phyloP scores from a whole-genome alignment of 2,113 vertebrate species.

The Pipa parva region DNA sequence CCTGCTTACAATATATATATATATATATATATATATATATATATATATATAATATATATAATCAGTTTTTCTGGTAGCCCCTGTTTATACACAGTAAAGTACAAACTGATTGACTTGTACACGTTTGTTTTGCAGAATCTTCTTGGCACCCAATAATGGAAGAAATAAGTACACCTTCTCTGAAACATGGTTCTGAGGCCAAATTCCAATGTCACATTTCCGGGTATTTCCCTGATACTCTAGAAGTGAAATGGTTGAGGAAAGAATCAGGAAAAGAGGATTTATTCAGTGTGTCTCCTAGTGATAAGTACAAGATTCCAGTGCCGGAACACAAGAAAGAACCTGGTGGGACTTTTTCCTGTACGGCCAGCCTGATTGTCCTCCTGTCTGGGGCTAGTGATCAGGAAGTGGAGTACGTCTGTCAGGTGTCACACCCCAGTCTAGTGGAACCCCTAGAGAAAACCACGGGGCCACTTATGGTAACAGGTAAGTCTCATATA shows the following conservation, averaged over 20 bases:
- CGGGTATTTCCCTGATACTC: constrained; percentile 24
- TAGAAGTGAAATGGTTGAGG: constrained; percentile 29
- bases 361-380: constrained; percentile 5
- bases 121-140: constrained; percentile 2
- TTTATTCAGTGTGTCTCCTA: neutral
- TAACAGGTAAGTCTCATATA: constrained; percentile 12
- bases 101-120: no score
- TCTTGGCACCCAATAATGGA: constrained; percentile 8
- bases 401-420: constrained; percentile 8
- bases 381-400: neutral
- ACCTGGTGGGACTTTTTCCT: constrained; percentile 15
- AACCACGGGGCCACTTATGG: neutral
- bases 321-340: neutral
- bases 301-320: constrained; percentile 19
- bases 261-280: constrained; percentile 6
- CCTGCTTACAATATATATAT: no score
- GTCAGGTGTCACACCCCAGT: constrained; percentile 31
- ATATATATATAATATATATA: no score
- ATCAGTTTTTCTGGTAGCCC: no score
- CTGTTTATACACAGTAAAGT: no score
- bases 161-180: constrained; percentile 8
- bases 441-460: constrained; percentile 8
- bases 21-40: no score
- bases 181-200: constrained; percentile 2
- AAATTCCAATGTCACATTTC: constrained; percentile 20